These are phyloP conservation scores for Zaprionus kolodkinae DNA, from an alignment of 1,140 invertebrate genomes.

Conservation along the genomic window DNA sequence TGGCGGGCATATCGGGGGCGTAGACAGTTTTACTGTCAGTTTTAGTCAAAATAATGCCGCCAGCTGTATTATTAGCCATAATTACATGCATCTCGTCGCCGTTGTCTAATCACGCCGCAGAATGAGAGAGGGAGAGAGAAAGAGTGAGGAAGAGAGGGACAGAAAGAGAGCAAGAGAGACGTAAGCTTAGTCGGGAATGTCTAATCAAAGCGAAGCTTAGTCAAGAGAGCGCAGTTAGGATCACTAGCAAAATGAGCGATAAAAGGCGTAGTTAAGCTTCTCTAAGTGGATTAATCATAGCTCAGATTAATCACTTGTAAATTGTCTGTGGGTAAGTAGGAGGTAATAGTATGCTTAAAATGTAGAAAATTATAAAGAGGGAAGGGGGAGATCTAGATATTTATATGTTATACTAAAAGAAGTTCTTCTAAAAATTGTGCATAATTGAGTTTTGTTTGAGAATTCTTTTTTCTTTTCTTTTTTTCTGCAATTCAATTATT, in stretches of 20 bases:
- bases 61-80: slow-evolving; percentile 80
- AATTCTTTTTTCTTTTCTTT: too few relatives aligned
- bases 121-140: neutral
- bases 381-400: too few relatives aligned
- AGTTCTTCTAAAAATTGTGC: too few relatives aligned
- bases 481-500: too few relatives aligned
- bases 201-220: slow-evolving; percentile 57
- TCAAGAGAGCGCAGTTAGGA: neutral
- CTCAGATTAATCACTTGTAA: slow-evolving; percentile 67
- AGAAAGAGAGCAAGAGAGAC: slow-evolving; percentile 33
- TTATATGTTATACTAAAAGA: too few relatives aligned
- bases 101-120: neutral
- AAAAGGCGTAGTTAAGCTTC: slow-evolving; percentile 6
- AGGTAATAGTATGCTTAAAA: neutral
- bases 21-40: slow-evolving; percentile 77
- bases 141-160: neutral
- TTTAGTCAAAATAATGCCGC: slow-evolving; percentile 78
- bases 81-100: slow-evolving; percentile 69
- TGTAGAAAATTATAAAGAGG: too few relatives aligned
- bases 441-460: too few relatives aligned
- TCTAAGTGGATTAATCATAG: slow-evolving; percentile 73
- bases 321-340: slow-evolving; percentile 52
- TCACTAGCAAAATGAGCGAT: slow-evolving; percentile 1
- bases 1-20: slow-evolving; percentile 39
- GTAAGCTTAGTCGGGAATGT: slow-evolving; percentile 63